Evolutionary conservation across 1,140 invertebrate species (phyloP).

Genomic region (Trissolcus basalis): DNA sequence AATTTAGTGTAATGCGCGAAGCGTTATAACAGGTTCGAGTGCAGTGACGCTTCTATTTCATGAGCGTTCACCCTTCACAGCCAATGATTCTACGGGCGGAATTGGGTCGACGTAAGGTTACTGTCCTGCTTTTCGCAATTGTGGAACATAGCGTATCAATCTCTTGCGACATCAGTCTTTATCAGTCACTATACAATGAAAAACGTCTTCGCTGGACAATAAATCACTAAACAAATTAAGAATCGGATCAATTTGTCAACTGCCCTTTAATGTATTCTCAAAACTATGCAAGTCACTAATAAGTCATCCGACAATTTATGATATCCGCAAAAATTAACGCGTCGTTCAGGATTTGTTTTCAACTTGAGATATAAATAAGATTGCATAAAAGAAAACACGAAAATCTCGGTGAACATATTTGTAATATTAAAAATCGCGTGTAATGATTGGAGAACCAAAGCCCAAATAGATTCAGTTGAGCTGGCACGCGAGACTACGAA

Average conservation of each 20-base stretch:
- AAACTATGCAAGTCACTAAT: too few relatives aligned
- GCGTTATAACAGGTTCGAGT: conserved; percentile 27
- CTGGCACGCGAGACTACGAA: conserved; percentile 19
- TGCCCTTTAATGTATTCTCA: conserved; percentile 3
- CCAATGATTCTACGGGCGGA: conserved; percentile 50
- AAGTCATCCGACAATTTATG: too few relatives aligned
- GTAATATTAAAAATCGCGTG: too few relatives aligned
- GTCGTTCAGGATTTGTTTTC: too few relatives aligned
- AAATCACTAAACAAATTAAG: conserved; percentile 39
- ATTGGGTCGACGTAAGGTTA: conserved; percentile 64
- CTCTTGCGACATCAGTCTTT: conserved; percentile 33
- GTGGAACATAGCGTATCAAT: conserved; percentile 43
- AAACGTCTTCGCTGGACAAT: conserved; percentile 24
- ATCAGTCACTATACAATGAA: conserved; percentile 20
- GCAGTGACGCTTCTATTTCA: conserved; percentile 46
- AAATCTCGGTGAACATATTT: too few relatives aligned
- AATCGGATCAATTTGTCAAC: conserved; percentile 35
- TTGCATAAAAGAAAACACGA: too few relatives aligned
- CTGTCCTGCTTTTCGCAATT: conserved; percentile 57
- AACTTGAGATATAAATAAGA: too few relatives aligned
- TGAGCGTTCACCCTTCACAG: conserved; percentile 60
- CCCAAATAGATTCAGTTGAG: conserved; percentile 23
- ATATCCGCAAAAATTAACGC: too few relatives aligned
- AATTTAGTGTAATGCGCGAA: conserved; percentile 20
- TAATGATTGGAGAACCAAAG: conserved; percentile 35